Evolutionary conservation across 2,797 vertebrate genomes (phyloP).

Genomic region (Triplophysa bombifrons): DNA sequence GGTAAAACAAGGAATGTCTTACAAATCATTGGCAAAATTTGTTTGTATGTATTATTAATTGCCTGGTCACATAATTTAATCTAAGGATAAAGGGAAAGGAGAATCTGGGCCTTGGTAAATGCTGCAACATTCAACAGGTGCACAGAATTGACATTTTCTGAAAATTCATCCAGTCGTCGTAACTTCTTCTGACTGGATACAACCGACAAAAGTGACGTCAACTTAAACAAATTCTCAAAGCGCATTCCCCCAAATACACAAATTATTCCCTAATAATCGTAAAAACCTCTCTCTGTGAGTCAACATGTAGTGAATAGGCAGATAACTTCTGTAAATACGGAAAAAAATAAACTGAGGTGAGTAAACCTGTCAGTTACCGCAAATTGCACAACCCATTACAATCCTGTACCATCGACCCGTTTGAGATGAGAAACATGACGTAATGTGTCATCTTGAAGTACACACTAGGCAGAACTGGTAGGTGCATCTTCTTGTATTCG

Average conservation of each 20-base stretch:
- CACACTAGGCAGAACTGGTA: conserved; percentile 9
- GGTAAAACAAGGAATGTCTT: conserved; percentile 5
- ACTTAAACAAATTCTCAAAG: background rate
- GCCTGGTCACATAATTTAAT: conserved; percentile 3
- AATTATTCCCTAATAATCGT: background rate
- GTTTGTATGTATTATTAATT: background rate
- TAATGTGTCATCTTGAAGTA: background rate
- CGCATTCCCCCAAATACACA: background rate
- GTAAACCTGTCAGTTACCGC: background rate
- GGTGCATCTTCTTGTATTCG: background rate
- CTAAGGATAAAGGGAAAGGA: background rate
- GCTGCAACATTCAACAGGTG: background rate
- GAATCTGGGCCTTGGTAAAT: background rate
- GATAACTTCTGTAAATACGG: background rate
- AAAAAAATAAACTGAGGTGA: background rate
- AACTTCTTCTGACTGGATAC: background rate
- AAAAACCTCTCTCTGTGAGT: background rate
- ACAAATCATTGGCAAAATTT: conserved; percentile 20
- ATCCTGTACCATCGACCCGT: conserved; percentile 1
- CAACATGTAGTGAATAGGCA: conserved; percentile 22
- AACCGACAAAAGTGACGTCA: background rate
- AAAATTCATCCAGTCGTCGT: background rate
- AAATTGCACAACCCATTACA: conserved; percentile 44
- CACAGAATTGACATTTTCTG: background rate
- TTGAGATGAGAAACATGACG: background rate